Evolutionary conservation across 2,797 vertebrate genomes (phyloP).

Genomic region (Diglossa cyanea): DNA sequence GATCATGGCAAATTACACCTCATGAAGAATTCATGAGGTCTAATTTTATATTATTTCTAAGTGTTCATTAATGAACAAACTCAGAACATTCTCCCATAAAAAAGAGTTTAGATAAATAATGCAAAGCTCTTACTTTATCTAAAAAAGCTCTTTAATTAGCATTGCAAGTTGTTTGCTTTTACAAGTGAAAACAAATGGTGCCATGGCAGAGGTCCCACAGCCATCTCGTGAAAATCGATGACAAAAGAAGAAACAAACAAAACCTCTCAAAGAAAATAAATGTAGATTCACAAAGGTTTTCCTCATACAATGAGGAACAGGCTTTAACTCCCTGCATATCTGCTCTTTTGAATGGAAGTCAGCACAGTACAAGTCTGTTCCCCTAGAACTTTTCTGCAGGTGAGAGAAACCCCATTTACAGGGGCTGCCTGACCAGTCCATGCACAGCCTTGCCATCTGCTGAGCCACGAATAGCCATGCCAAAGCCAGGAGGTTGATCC

Average conservation of each 20-base stretch:
- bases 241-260: conserved; percentile 62
- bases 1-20: conserved; percentile 55
- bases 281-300: neutral
- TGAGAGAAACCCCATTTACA: neutral
- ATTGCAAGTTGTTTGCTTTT: conserved; percentile 59
- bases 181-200: conserved; percentile 55
- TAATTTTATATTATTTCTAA: conserved; percentile 74
- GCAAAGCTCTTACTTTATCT: conserved; percentile 51
- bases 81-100: conserved; percentile 41
- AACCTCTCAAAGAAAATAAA: conserved; percentile 36
- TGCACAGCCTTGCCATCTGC: neutral
- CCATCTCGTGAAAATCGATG: conserved; percentile 13
- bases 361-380: neutral
- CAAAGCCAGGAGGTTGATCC: neutral
- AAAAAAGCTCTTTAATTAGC: conserved; percentile 59
- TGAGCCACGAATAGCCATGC: accelerated
- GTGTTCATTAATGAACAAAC: conserved; percentile 70
- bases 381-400: neutral
- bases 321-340: neutral
- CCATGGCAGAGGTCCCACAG: conserved; percentile 58
- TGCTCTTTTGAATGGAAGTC: neutral
- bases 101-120: conserved; percentile 63
- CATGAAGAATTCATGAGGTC: conserved; percentile 70
- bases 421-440: neutral
- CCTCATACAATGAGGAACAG: neutral